phyloP scores from a whole-genome alignment of 53 echinoderm and acorn worm species.

The Paelopatides confundens region DNA sequence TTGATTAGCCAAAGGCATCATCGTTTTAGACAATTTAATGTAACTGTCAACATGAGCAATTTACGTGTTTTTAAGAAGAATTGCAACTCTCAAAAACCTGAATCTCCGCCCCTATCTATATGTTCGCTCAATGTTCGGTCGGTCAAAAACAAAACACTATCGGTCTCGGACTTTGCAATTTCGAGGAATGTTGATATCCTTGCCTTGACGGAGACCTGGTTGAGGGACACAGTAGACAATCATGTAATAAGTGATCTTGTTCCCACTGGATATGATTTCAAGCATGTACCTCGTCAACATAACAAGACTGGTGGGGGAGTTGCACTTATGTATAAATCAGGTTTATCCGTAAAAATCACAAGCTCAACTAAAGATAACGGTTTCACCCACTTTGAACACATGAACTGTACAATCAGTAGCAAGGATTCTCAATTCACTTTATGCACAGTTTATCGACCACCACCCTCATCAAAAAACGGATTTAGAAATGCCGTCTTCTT shows the following conservation, averaged over 20 bases:
- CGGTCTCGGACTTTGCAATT: neutral
- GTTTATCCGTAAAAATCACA: neutral
- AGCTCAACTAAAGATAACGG: neutral
- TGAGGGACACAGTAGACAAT: neutral
- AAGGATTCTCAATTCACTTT: neutral
- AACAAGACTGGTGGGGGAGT: neutral
- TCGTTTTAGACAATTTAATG: neutral
- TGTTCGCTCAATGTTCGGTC: conserved; percentile 32
- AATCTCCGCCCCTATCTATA: neutral
- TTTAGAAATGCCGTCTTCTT: neutral
- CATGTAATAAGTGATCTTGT: neutral
- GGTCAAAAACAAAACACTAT: conserved; percentile 43
- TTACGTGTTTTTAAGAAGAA: neutral
- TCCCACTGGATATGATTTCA: neutral
- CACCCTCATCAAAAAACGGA: neutral
- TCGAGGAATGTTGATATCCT: conserved; percentile 16
- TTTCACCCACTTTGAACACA: conserved; percentile 10
- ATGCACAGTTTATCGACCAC: neutral
- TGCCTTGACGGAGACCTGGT: neutral
- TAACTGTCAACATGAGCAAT: neutral
- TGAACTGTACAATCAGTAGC: neutral
- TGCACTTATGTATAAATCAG: neutral
- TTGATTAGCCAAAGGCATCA: neutral
- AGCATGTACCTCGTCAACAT: neutral
- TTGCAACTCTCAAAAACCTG: neutral